Base-by-base conservation (phyloP, 2,888 invertebrate genomes). In the Bombyx huttoni region DNA sequence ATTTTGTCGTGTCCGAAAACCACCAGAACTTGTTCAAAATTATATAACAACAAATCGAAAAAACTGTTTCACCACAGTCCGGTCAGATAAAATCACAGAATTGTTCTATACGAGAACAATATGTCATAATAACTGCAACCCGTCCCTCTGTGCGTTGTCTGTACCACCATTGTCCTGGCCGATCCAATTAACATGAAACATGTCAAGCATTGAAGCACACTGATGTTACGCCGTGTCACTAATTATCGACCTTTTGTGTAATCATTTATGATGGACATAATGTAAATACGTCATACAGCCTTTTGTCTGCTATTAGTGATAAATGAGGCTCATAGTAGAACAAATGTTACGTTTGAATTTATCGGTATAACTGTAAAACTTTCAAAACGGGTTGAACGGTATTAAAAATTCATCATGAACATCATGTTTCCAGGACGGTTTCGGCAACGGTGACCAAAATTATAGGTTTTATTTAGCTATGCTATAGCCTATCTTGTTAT, bases 181-280 rank as follows among this genome's bases (percentile, higher is more conserved):
- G 73, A 81, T 78, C 82, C 83, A 85, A 83, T 85, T 83, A 83
- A 79, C 78, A 78, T 75, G 78, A 70, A 75, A 81, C 81, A 81
- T 76, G 81, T 81, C 78, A 77, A 75, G 73, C 81, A 74, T 78
- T 77, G 78, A 79, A 78, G 74, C 64, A 67, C 68, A 69, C 68
- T 71, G 73, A 73, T 74, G 74, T 77, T 71, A 64, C 67, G 65
- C 68, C 68, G 67, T 75, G 74, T 73, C 73, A 72, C 69, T 81
- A 80, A 80, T 82, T 81, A 78, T 76, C 67, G 66, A 65, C 69
- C 72, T 73, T 78, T 78, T 75, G 71, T 80, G 62, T 62, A 54
- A 60, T 57, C 59, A 62, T 53, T 49, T 52, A 52, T 53, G 54
- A 54, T 46, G 53, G 56, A 54, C 51, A 47, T 49, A 3, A 24